Evolutionary conservation across 2,888 invertebrate genomes (phyloP).

Genomic region (Limnephilus marmoratus): DNA sequence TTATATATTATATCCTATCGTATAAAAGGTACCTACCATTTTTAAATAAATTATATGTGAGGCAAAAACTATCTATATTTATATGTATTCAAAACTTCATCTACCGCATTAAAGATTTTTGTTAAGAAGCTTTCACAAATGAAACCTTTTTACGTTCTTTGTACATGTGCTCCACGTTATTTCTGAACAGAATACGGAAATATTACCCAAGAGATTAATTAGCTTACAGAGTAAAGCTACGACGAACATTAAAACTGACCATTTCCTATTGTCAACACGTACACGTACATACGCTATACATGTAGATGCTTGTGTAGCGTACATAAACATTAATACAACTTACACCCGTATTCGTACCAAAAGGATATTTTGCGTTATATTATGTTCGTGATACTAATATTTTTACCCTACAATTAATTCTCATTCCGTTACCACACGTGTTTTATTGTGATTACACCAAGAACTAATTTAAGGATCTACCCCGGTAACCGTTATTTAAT

Average conservation of each 20-base stretch:
- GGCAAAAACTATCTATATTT: too few species aligned
- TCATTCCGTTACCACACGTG: neutral
- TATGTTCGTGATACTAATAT: neutral
- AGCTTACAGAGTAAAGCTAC: neutral
- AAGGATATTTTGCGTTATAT: neutral
- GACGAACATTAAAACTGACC: neutral
- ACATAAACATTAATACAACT: neutral
- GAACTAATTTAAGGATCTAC: neutral
- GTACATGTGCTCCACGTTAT: slow-evolving; percentile 11
- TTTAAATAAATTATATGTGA: too few species aligned
- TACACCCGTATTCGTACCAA: neutral
- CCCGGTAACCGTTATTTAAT: neutral
- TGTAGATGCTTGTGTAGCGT: neutral
- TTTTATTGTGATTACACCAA: neutral
- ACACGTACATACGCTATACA: neutral
- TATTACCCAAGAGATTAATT: slow-evolving; percentile 38
- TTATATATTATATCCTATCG: too few species aligned
- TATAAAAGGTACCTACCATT: too few species aligned
- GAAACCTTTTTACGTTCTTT: neutral
- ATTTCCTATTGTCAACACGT: slow-evolving; percentile 10
- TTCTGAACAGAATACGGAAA: slow-evolving; percentile 26
- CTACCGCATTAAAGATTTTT: neutral
- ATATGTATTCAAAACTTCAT: too few species aligned
- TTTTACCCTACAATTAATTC: neutral
- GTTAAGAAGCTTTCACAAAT: neutral